These are phyloP conservation scores for Pyrrhosoma nymphula DNA, from an alignment of 2,888 invertebrate species.

Conservation along the genomic window DNA sequence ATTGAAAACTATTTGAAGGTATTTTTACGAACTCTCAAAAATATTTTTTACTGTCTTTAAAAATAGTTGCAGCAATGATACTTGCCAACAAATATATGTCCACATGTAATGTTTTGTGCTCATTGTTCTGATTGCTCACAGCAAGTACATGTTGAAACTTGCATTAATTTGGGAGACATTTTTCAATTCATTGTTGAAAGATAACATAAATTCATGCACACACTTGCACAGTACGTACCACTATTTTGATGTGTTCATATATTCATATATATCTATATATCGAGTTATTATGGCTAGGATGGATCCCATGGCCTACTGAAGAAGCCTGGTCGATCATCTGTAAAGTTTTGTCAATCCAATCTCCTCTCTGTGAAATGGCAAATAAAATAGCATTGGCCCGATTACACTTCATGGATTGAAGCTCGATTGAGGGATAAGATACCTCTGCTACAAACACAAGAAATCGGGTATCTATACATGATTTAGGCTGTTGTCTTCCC, in stretches of 20 bases:
- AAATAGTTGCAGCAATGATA: background rate
- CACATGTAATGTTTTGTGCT: background rate
- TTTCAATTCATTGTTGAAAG: background rate
- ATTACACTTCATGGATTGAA: background rate
- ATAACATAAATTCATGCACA: background rate
- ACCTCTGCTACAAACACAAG: background rate
- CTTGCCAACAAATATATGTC: background rate
- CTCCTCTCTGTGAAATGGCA: background rate
- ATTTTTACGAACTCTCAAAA: slow-evolving; percentile 1
- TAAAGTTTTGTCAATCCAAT: background rate
- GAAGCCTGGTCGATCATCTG: background rate
- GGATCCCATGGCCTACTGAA: background rate
- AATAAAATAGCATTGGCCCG: background rate
- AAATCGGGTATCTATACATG: background rate
- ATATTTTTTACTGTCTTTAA: slow-evolving; percentile 30
- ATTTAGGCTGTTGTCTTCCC: background rate
- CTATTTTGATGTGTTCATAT: slow-evolving; percentile 38
- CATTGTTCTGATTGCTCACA: slow-evolving; percentile 3
- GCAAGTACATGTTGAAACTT: slow-evolving; percentile 15
- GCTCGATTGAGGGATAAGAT: background rate
- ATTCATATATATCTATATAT: background rate
- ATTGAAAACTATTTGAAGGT: background rate
- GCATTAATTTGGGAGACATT: background rate
- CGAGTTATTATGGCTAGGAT: background rate
- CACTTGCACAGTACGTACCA: slow-evolving; percentile 19